phyloP scores from a whole-genome alignment of 2,113 vertebrate genomes.

The Melanerpes aurifrons region DNA sequence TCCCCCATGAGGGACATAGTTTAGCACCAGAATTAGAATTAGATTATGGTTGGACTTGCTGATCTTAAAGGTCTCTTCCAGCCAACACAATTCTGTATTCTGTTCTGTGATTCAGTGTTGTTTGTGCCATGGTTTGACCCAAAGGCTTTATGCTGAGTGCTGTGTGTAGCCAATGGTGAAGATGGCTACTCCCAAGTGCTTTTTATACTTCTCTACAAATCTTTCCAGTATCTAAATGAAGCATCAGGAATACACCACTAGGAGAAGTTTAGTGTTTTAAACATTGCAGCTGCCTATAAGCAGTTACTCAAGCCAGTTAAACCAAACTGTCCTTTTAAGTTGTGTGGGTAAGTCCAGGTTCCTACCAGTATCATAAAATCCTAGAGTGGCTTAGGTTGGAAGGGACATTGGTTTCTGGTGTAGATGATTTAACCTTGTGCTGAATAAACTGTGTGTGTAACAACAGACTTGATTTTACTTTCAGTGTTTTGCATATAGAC shows the following conservation, averaged over 20 bases:
- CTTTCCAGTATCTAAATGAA: not conserved
- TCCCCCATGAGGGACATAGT: no score
- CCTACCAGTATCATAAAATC: not conserved
- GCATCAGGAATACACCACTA: not conserved
- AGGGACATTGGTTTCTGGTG: not conserved
- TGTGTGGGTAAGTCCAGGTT: not conserved
- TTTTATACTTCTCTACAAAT: not conserved
- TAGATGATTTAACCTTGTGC: not conserved
- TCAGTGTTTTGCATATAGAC: not conserved
- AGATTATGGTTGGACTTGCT: no score
- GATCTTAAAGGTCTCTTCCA: no score
- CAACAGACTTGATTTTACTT: not conserved
- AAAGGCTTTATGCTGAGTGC: not conserved
- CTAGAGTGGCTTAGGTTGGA: no score
- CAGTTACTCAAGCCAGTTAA: not conserved
- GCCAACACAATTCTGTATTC: no score
- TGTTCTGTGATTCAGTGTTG: not conserved
- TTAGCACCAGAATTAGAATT: no score
- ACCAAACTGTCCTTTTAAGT: not conserved
- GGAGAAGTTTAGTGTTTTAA: not conserved
- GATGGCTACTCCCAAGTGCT: not conserved
- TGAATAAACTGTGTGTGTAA: not conserved
- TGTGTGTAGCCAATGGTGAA: accelerated
- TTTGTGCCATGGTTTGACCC: not conserved
- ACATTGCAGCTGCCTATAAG: not conserved